Evolutionary conservation across 2,113 vertebrate genomes (phyloP), one percentile per base, ranked within the genome.

Genomic region (Pavo muticus): DNA sequence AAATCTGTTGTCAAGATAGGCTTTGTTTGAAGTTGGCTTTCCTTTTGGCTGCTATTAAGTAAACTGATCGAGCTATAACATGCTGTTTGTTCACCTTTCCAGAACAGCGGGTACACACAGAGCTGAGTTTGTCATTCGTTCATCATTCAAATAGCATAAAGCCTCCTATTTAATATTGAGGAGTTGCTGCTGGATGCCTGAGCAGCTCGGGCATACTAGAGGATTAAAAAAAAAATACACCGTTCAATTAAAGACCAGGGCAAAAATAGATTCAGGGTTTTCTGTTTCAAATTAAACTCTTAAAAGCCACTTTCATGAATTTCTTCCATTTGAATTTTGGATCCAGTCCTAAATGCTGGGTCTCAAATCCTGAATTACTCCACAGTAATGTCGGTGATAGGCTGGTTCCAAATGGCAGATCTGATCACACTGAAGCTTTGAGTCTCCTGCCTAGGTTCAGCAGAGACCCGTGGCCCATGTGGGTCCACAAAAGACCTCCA

Each of bases 211-310:
- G 72, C 61, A 52, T 57, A 77, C 15, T 68, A 40, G 11, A 77
- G 30, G 47, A 77, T 74, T 74, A 16, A 54, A 52, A 29, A 52
- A 12, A 69, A 95, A 74, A 48, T 50, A 18, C 4, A 29, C 4
- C 25, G 8, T 68, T 85, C 88, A 84, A 84, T 93, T 95, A 95
- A 74, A 96, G 44, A 81, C 40, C 14, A 52, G 35, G 54, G 61
- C 69, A 93, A 86, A 96, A 95, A 91, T 95, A 94, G 61, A 86
- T 84, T 71, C 79, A 73, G 8, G 35, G 65, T 61, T 93, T 91
- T 94, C 90, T 95, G 90, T 95, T 95, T 96, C 94, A 95, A 57
- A 94, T 94, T 91, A 95, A 88, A 90, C 73, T 72, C 85, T 84
- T 70, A 78, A 90, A 96, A 86, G n/a, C 37, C 44, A 91, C 92